Percentiles rank a stretch among this genome's conserved stretches.
Conservation (phyloP, 2,797 vertebrate species). For the Cirrhinus mrigala region DNA sequence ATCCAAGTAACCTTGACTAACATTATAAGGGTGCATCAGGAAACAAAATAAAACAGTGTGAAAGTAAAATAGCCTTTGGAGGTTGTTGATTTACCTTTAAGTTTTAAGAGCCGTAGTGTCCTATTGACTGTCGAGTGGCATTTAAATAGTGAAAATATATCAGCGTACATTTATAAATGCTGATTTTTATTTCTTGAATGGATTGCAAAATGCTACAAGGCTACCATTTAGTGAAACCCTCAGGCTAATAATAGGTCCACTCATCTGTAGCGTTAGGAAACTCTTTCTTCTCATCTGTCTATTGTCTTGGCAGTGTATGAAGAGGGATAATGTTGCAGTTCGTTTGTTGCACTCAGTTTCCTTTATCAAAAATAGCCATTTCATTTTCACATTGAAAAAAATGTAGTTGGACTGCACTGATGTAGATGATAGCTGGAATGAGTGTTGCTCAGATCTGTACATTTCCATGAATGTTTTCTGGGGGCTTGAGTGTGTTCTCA, state of each 20-base stretch:
- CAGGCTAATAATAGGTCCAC: slow-evolving; percentile 12
- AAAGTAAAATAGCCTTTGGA: background rate
- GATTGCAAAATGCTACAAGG: background rate
- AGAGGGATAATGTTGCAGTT: slow-evolving; percentile 18
- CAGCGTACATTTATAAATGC: background rate
- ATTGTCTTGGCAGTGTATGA: background rate
- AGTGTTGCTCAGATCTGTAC: slow-evolving; percentile 12
- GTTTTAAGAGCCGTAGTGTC: background rate
- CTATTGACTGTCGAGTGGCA: background rate
- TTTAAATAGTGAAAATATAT: slow-evolving; percentile 10
- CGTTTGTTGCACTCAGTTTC: background rate
- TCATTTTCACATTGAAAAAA: background rate
- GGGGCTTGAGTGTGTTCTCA: slow-evolving; percentile 57
- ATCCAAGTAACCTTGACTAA: background rate
- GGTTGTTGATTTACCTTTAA: background rate
- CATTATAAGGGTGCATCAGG: background rate
- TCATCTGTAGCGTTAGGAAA: slow-evolving; percentile 25
- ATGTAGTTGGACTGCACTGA: slow-evolving; percentile 4
- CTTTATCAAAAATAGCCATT: background rate
- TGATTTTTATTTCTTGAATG: background rate
- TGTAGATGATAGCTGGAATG: slow-evolving; percentile 1
- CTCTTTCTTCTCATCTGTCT: slow-evolving; percentile 36
- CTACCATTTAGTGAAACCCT: slow-evolving; percentile 29
- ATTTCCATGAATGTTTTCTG: slow-evolving; percentile 48
- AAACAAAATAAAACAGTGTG: background rate